Percentiles rank a stretch among this genome's conserved stretches.
Conservation (phyloP, 2,797 vertebrate genomes). For the Sebastolobus altivelis region DNA sequence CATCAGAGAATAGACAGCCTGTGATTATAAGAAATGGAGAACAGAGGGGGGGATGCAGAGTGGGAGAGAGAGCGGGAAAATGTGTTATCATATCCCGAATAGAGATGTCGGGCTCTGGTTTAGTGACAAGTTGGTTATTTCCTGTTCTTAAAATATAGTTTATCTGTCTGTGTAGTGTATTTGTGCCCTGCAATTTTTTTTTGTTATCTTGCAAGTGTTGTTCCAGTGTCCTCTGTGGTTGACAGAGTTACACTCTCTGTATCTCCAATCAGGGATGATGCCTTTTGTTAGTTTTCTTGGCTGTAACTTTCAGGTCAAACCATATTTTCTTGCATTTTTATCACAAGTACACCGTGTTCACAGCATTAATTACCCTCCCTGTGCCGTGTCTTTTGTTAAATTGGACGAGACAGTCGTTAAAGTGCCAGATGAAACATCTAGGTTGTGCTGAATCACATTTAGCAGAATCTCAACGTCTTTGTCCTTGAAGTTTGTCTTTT, state of each 20-base stretch:
- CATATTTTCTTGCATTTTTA: not conserved
- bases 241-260: not conserved
- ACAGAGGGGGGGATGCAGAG: slow-evolving; percentile 1
- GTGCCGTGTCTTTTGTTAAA: not conserved
- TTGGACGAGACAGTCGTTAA: not conserved
- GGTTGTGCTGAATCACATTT: slow-evolving; percentile 15
- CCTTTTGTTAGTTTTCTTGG: not conserved
- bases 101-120: not conserved
- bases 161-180: not conserved
- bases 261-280: not conserved
- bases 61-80: not conserved
- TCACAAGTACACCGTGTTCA: not conserved
- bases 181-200: not conserved
- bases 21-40: slow-evolving; percentile 25
- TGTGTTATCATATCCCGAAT: not conserved
- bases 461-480: not conserved
- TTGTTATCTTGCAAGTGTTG: not conserved
- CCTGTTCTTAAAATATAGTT: not conserved
- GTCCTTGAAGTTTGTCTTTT: not conserved
- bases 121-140: not conserved
- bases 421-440: slow-evolving; percentile 8
- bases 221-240: not conserved
- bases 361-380: not conserved
- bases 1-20: slow-evolving; percentile 24
- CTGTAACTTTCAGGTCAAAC: not conserved